phyloP scores from a whole-genome alignment of 2,797 vertebrate species.

The Hafferia zeledoni region DNA sequence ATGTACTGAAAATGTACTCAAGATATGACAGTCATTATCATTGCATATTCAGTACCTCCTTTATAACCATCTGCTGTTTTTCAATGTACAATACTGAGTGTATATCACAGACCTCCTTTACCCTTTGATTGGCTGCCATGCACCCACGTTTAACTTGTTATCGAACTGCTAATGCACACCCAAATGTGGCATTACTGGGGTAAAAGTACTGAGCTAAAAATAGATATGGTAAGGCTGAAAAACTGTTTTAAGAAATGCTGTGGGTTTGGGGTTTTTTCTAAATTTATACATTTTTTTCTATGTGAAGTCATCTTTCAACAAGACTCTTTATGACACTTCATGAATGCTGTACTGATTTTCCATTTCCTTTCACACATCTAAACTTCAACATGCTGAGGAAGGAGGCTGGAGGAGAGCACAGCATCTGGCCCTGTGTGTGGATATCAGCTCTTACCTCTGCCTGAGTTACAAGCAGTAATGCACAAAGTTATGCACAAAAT shows the following conservation, averaged over 20 bases:
- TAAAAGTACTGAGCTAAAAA: not conserved
- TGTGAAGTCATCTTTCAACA: not conserved
- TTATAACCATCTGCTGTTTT: not conserved
- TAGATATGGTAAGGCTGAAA: not conserved
- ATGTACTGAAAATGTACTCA: not conserved
- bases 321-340: not conserved
- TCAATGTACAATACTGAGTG: not conserved
- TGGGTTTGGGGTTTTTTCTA: not conserved
- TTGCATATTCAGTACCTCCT: not conserved
- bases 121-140: not conserved
- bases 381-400: not conserved
- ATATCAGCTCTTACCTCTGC: not conserved
- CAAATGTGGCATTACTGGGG: not conserved
- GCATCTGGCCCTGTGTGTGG: not conserved
- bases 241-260: not conserved
- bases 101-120: not conserved
- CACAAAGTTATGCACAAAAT: not conserved
- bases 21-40: not conserved
- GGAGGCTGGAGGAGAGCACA: not conserved
- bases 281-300: not conserved
- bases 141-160: rapidly evolving
- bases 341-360: not conserved
- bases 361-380: not conserved
- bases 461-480: not conserved
- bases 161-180: not conserved